Conservation (phyloP, 1,140 invertebrate species). For the Akabosia matsudoensis region DNA sequence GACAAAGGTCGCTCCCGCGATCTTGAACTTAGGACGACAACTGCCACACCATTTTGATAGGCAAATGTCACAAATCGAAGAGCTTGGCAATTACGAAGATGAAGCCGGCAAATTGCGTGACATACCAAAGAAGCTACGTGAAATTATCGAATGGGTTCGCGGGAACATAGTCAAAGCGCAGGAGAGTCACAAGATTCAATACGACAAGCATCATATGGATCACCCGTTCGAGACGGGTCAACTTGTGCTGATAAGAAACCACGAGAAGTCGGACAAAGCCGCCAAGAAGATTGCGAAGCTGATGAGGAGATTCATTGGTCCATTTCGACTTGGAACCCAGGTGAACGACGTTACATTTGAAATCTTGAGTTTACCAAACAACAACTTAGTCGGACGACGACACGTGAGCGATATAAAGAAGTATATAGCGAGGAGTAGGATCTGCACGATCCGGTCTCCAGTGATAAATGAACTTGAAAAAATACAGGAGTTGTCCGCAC, state of each 20-base stretch:
- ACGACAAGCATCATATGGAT: conserved; percentile 4
- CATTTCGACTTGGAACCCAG: too few species aligned
- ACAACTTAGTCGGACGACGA: too few species aligned
- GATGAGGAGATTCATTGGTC: conserved; percentile 6
- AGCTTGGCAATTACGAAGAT: not conserved
- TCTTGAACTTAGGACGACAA: conserved; percentile 51
- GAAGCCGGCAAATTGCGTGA: not conserved
- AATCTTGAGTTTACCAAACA: too few species aligned
- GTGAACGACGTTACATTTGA: too few species aligned
- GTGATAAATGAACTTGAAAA: too few species aligned
- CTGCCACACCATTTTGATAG: conserved; percentile 40
- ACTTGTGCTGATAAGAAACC: not conserved
- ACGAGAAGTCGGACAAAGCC: not conserved
- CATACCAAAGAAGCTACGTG: conserved; percentile 14
- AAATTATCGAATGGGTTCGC: not conserved
- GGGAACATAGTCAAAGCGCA: conserved; percentile 4
- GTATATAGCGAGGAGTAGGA: too few species aligned
- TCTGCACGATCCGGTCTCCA: too few species aligned
- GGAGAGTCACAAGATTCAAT: conserved; percentile 17
- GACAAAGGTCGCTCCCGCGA: conserved; percentile 50
- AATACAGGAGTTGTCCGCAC: too few species aligned
- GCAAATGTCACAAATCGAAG: not conserved
- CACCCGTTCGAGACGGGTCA: not conserved
- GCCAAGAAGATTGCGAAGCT: conserved; percentile 5
- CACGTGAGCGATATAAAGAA: too few species aligned